These are phyloP conservation scores for Drosophila kohkoa DNA, from an alignment of 1,140 invertebrate genomes.

Conservation along the genomic window DNA sequence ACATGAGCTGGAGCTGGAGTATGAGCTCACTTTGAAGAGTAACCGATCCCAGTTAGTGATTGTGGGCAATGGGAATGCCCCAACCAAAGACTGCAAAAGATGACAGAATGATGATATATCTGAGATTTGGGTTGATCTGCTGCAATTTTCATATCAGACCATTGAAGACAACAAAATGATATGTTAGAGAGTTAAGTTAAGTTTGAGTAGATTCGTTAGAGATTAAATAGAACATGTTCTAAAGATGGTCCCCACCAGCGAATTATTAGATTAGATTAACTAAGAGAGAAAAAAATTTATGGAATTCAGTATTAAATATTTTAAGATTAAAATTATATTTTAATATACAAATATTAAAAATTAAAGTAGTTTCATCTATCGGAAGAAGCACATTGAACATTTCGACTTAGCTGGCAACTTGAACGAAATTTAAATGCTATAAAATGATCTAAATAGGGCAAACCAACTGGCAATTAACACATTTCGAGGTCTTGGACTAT, in stretches of 20 bases:
- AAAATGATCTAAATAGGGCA: constrained; percentile 7
- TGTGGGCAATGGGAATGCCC: neutral
- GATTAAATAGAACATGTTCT: neutral
- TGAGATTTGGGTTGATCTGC: neutral
- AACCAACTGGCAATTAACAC: constrained; percentile 14
- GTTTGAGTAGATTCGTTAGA: too few relatives aligned
- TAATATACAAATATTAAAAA: too few relatives aligned
- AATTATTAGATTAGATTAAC: too few relatives aligned
- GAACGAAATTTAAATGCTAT: neutral
- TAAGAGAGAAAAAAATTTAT: too few relatives aligned
- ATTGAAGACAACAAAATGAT: neutral
- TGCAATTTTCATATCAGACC: constrained; percentile 1
- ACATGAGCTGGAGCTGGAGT: constrained; percentile 16
- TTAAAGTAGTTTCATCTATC: too few relatives aligned
- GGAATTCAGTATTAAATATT: too few relatives aligned
- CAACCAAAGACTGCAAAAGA: neutral
- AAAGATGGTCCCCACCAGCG: too few relatives aligned
- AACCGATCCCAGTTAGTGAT: neutral
- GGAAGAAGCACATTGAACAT: too few relatives aligned
- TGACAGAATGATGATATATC: constrained; percentile 6
- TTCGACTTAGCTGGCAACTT: neutral
- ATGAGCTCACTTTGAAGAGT: constrained; percentile 11
- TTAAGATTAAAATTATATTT: too few relatives aligned
- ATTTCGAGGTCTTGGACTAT: neutral
- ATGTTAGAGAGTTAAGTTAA: neutral